Base-by-base conservation (phyloP, 2,797 vertebrate species). In the Gouania willdenowi region DNA sequence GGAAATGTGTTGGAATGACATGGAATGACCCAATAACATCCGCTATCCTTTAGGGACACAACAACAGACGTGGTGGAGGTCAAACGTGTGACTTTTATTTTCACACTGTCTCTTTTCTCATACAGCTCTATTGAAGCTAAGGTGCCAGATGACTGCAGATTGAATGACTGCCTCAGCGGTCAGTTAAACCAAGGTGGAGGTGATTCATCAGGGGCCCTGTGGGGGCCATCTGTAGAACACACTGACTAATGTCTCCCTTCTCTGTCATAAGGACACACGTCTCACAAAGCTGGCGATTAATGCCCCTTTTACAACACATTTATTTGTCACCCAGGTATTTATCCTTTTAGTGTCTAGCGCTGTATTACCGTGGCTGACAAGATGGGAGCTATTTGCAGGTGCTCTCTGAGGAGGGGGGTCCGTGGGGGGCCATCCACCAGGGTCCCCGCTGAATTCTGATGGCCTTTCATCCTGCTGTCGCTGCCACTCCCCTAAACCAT, bases 191-290 rank as follows among this genome's bases (percentile, higher is more conserved):
- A 66, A 81, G 79, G 76, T 79, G 74, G 62, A 71, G 73, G 75
- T 75, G 69, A 91, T 90, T 84, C 75, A 84, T 89, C 89, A 86
- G 63, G 36, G 51, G 58, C 79, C 82, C 81, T 41, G 58, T 74
- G 78, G 85, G n/a, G 83, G 81, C 86, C 87, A 87, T 86, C 86
- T 88, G 87, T 67, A 75, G 79, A 69, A 80, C 71, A 87, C 82
- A 83, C 83, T 90, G 89, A 91, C 88, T 79, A 88, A 91, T 89
- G 86, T 79, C 79, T 81, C 87, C 82, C 86, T 86, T 77, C 71
- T 89, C 87, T 87, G 85, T 89, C 88, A 88, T 88, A 86, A 90
- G 88, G 87, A 88, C 87, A 88, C 75, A 71, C 78, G 82, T 86
- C 86, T 66, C 80, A 82, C 82, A 85, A 86, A 82, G 66, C 44